Evolutionary conservation across 2,888 invertebrate species (phyloP), one percentile per base, ranked within the genome.

Genomic region (Cremastinae sp.): DNA sequence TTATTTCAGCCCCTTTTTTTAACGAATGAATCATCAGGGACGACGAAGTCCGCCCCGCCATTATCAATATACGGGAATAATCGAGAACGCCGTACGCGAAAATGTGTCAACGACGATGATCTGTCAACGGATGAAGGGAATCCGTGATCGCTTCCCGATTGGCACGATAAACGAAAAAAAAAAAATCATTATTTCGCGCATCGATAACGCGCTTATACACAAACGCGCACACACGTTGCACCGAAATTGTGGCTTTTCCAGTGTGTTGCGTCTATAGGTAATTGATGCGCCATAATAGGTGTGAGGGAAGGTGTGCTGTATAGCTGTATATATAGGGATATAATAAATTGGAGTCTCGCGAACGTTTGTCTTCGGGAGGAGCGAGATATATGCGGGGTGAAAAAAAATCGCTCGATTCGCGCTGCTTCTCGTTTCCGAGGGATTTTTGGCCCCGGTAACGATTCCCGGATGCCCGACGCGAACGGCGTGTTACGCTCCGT

Each of bases 271-370:
- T 41, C 41, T 73, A 61, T 69, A 73, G 49, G 45, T 73, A 70
- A 54, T 49, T 41, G 69, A 77, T 73, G 69, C 73, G 76, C 73
- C 76, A 77, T 76, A 73, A 74, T 73, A 77, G 76, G 76, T 69
- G 65, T 61, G 69, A 77, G 47, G 49, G 65, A 75, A 65, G 70
- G 75, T 70, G 64, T n/a, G 51, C 10, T 41, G 22, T 68, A 47
- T 49, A 12, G 16, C 16, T 20, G 14, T 53, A 45, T 49, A 14
- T 41, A 38, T 47, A 38, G 12, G 5, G n/a, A 38, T 47, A 68
- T 22, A 47, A 20, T 43, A 59, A 2, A 22, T 58, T 14, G 38
- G 51, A 43, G 41, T 56, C 51, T 65, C 38, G 36, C 38, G 59
- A 58, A 43, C 53, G 53, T 45, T 61, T 3, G 5, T 66, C 3